Evolutionary conservation across 2,113 vertebrate genomes (phyloP).

Genomic region (Salminus brasiliensis): DNA sequence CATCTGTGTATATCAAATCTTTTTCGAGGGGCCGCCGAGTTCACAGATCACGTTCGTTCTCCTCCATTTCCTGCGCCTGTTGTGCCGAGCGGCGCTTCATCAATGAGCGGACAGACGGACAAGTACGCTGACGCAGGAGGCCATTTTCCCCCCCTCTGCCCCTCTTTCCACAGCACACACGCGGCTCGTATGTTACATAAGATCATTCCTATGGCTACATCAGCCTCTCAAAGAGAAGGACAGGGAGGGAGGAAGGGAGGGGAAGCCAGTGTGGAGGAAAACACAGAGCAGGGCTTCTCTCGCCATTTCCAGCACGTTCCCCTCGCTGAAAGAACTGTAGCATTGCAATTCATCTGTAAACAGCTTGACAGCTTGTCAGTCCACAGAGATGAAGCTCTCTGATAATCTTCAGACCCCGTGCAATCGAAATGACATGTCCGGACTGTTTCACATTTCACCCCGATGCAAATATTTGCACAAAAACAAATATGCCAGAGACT

Average conservation of each 20-base stretch:
- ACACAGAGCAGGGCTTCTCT: background rate
- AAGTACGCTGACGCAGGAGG: conserved; percentile 38
- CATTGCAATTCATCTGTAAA: too few species aligned
- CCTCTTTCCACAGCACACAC: conserved; percentile 39
- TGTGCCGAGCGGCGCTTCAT: conserved; percentile 41
- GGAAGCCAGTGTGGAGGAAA: background rate
- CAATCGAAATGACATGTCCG: conserved; percentile 25
- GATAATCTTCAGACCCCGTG: background rate
- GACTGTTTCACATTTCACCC: conserved; percentile 21
- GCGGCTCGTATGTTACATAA: conserved; percentile 49
- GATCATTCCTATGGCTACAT: conserved; percentile 47
- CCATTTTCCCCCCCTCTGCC: conserved; percentile 52
- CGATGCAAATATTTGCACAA: conserved; percentile 7
- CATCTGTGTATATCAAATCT: conserved; percentile 5
- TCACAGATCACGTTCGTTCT: conserved; percentile 1
- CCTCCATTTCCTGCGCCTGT: conserved; percentile 34
- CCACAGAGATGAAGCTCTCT: conserved; percentile 34
- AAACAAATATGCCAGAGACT: conserved; percentile 30
- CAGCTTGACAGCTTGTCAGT: background rate
- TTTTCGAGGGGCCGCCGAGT: conserved; percentile 5
- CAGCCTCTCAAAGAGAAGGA: conserved; percentile 19
- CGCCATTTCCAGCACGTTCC: background rate
- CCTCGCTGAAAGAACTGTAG: background rate
- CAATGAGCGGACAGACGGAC: conserved; percentile 46
- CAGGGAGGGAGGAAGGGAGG: background rate